Conservation (phyloP, 2,113 vertebrate genomes). For the Mirounga angustirostris region DNA sequence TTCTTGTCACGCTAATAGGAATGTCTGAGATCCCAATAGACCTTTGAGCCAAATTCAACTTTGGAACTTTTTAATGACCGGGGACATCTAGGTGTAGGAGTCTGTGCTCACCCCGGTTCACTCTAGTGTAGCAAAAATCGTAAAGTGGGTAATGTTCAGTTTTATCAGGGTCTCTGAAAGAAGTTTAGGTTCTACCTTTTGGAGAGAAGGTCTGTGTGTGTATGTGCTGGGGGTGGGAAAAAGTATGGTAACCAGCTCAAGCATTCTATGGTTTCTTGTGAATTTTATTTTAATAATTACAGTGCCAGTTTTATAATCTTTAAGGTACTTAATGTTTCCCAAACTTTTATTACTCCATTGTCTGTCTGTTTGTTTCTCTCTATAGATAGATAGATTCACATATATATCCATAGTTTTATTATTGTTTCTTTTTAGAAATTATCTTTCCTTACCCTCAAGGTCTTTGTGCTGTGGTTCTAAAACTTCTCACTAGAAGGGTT, state of each 20-base stretch:
- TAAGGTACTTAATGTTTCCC: not conserved
- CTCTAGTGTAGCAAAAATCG: not conserved
- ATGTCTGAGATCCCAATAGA: not conserved
- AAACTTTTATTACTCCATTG: not conserved
- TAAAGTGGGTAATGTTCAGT: not conserved
- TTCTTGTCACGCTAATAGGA: not conserved
- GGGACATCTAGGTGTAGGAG: not conserved
- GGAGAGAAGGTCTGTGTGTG: not conserved
- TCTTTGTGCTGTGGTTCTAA: not conserved
- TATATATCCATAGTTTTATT: not conserved
- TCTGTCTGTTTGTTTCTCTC: not conserved
- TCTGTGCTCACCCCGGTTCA: not conserved
- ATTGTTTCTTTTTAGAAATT: not conserved
- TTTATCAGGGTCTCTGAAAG: not conserved
- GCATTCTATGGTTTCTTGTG: not conserved
- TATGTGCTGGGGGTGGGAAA: not conserved
- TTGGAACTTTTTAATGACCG: not conserved
- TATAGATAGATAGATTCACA: not conserved
- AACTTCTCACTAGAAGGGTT: not conserved
- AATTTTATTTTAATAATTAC: slow-evolving; percentile 23
- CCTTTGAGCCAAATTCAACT: not conserved
- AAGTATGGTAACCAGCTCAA: not conserved
- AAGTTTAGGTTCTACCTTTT: not conserved
- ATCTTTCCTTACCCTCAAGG: not conserved
- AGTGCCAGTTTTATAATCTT: not conserved